Evolutionary conservation across 2,888 invertebrate genomes (phyloP).

Genomic region (Siphlonurus alternatus): DNA sequence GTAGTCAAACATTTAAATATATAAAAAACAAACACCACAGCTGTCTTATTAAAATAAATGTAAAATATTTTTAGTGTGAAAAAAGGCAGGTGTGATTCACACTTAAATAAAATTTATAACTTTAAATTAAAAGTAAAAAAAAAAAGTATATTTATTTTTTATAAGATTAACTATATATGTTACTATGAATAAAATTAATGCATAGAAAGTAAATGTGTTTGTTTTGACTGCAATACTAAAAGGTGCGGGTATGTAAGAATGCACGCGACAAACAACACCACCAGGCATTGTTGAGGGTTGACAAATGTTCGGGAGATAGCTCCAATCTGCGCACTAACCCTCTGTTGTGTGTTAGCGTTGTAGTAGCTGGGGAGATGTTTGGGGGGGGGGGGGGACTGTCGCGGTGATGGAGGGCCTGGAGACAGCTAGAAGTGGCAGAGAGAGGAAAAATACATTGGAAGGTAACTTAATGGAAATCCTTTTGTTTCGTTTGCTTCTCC

Average conservation of each 20-base stretch:
- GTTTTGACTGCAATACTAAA: too few relatives aligned
- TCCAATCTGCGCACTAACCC: too few relatives aligned
- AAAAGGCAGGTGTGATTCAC: background rate
- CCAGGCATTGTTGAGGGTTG: background rate
- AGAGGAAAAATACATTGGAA: background rate
- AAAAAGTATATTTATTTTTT: background rate
- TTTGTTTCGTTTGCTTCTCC: too few relatives aligned
- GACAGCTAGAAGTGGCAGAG: background rate
- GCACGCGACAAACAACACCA: too few relatives aligned
- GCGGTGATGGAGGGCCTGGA: background rate
- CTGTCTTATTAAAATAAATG: background rate
- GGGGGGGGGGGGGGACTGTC: background rate
- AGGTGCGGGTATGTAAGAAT: background rate
- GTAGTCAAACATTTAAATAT: background rate
- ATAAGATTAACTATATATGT: background rate
- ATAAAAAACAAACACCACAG: background rate
- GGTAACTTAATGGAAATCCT: background rate
- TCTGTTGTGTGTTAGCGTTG: too few relatives aligned
- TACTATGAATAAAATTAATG: background rate
- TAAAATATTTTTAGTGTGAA: background rate
- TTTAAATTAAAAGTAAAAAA: background rate
- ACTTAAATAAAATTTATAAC: background rate
- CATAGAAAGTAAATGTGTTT: too few relatives aligned
- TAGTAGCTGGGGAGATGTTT: too few relatives aligned
- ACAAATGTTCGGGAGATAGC: background rate